phyloP scores from a whole-genome alignment of 2,797 vertebrate species.

The Falco novaeseelandiae region DNA sequence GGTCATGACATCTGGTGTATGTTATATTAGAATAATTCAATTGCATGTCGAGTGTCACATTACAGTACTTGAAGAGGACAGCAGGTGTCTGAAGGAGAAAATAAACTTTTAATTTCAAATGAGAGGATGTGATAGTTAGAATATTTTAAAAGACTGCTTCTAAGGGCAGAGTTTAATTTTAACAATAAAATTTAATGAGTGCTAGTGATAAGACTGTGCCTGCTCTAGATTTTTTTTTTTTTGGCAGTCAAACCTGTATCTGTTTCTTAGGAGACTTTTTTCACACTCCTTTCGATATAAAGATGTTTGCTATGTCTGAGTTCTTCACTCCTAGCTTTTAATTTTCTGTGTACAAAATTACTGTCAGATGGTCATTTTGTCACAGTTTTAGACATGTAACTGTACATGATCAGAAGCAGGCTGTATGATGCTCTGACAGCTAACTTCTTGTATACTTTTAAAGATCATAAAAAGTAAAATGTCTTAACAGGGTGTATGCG shows the following conservation, averaged over 20 bases:
- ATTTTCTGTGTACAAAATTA: conserved; percentile 24
- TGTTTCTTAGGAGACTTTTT: conserved; percentile 36
- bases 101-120: conserved; percentile 75
- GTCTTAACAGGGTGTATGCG: background rate
- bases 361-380: conserved; percentile 58
- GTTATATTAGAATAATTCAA: conserved; percentile 67
- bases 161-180: conserved; percentile 36
- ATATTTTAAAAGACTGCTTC: conserved; percentile 40
- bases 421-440: conserved; percentile 9
- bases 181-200: conserved; percentile 46
- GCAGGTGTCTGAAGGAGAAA: conserved; percentile 68
- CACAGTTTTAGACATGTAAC: conserved; percentile 6
- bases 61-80: conserved; percentile 68
- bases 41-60: conserved; percentile 57
- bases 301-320: conserved; percentile 6
- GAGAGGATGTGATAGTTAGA: conserved; percentile 46
- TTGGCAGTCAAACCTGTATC: conserved; percentile 33
- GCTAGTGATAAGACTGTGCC: background rate
- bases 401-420: conserved; percentile 19
- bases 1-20: conserved; percentile 70
- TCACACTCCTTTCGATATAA: conserved; percentile 33
- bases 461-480: background rate
- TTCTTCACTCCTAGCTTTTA: conserved; percentile 10
- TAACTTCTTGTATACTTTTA: background rate
- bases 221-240: background rate